Evolutionary conservation across 2,797 vertebrate genomes (phyloP), one percentile per base, ranked within the genome.

Genomic region (Furcifer pardalis): DNA sequence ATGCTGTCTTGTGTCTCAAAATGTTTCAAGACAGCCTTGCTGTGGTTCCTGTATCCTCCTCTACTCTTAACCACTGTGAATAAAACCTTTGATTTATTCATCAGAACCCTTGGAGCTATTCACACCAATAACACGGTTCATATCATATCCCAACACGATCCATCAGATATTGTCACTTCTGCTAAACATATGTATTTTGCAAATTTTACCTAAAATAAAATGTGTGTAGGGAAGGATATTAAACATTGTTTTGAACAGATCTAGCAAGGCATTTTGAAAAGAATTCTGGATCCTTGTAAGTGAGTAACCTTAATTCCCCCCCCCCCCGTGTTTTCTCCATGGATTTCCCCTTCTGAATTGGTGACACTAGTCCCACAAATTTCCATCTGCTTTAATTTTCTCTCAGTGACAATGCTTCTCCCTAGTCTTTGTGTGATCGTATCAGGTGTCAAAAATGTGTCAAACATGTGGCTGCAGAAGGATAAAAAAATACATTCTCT

Each of bases 401-500:
- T 1, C 0, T 77, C 79, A 74, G 63, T 74, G 63, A 66, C 83
- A 73, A 32, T 83, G 44, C 32, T 59, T 77, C 80, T 15, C 84
- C 82, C 59, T 79, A 40, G 59, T 46, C 81, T 89, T 89, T 83
- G 83, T 90, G 83, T 81, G 84, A 86, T 81, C 0, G 0, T 84
- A 42, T 79, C 5, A 19, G 52, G 77, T 84, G 78, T 88, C 0
- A 1, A 25, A 2, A 0, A 89, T 83, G 77, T 84, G 78, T 88
- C 0, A 1, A 25, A 2, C 0, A 89, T 83, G 13, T 56, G 83
- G 85, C 91, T 91, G 89, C 93, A 91, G 92, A 66, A 94, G 90
- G 89, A 93, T 2, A 25, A 1, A 44, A 82, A 93, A 94, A 95
- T 94, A 88, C 91, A 92, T 93, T 93, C 89, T 90, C 90, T 35